A percentile compares a stretch with the other conserved stretches of the same genome.
Evolutionary conservation across 2,888 invertebrate genomes (phyloP).

Genomic region (Brachypterus glaber): DNA sequence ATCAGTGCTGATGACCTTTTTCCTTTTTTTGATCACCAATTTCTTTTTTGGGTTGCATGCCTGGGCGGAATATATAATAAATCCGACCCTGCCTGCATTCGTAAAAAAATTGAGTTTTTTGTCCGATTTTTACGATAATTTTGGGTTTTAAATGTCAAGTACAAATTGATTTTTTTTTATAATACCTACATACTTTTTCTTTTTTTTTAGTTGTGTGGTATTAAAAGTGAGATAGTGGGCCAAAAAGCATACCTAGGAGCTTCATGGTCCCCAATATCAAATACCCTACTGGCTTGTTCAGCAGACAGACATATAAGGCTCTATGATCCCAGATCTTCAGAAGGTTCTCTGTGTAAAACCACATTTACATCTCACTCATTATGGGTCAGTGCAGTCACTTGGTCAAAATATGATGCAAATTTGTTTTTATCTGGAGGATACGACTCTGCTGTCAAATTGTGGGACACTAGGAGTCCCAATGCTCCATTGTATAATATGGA

Average conservation of each 20-base stretch:
- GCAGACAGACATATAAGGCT: constrained; percentile 85
- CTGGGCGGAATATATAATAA: no score
- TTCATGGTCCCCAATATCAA: constrained; percentile 70
- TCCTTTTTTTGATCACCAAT: no score
- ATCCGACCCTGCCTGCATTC: no score
- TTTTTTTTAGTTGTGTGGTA: constrained; percentile 52
- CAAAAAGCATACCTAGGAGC: constrained; percentile 86
- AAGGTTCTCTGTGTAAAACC: constrained; percentile 77
- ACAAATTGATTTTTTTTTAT: background rate
- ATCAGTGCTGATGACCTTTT: no score
- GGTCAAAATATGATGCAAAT: constrained; percentile 75
- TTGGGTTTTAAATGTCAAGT: no score
- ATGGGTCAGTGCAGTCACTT: constrained; percentile 86
- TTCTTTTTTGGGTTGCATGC: no score
- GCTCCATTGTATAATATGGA: constrained; percentile 86
- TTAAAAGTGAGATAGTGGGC: constrained; percentile 74
- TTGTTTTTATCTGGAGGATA: constrained; percentile 89
- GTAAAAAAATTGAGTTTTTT: no score
- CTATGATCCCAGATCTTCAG: constrained; percentile 84
- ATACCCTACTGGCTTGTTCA: constrained; percentile 72
- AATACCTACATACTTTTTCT: background rate
- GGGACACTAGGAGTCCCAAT: constrained; percentile 90
- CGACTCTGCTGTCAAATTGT: constrained; percentile 84
- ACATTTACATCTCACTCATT: constrained; percentile 82
- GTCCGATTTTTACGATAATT: no score